A percentile compares a stretch with the other conserved stretches of the same genome.
These are phyloP conservation scores for Psittacula echo DNA, from an alignment of 2,797 vertebrate species.

Conservation along the genomic window DNA sequence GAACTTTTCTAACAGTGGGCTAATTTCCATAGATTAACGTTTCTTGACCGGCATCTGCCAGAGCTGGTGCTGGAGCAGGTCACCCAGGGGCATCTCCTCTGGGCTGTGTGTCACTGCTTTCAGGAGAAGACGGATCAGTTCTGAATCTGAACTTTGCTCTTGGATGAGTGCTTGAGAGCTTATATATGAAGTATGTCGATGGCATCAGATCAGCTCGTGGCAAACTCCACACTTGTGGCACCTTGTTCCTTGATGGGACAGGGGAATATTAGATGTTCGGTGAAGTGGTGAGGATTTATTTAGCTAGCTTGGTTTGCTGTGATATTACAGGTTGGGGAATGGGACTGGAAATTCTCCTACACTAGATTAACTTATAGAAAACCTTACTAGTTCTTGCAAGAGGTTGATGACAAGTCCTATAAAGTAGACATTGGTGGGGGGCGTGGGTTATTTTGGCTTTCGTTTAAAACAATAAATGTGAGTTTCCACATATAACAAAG, in stretches of 20 bases:
- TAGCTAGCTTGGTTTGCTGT: background rate
- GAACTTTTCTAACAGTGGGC: background rate
- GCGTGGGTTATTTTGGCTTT: background rate
- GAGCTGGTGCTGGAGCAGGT: background rate
- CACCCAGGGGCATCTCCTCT: background rate
- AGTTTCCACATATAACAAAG: background rate
- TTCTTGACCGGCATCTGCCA: rapidly evolving
- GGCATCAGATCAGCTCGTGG: background rate
- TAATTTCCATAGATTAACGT: background rate
- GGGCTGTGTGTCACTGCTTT: background rate
- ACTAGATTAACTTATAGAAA: background rate
- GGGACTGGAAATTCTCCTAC: background rate
- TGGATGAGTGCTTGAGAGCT: background rate
- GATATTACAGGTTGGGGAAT: background rate
- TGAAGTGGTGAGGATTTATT: background rate
- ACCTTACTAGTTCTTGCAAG: background rate
- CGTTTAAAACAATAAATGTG: background rate
- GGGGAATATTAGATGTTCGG: rapidly evolving
- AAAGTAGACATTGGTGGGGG: rapidly evolving
- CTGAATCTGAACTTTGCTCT: background rate
- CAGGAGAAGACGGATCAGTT: background rate
- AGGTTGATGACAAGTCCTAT: background rate
- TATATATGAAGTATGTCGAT: rapidly evolving
- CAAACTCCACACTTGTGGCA: rapidly evolving
- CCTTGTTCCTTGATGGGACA: background rate